These are phyloP conservation scores for Pangasius krempfi DNA, from an alignment of 2,797 vertebrate genomes.

Conservation along the genomic window DNA sequence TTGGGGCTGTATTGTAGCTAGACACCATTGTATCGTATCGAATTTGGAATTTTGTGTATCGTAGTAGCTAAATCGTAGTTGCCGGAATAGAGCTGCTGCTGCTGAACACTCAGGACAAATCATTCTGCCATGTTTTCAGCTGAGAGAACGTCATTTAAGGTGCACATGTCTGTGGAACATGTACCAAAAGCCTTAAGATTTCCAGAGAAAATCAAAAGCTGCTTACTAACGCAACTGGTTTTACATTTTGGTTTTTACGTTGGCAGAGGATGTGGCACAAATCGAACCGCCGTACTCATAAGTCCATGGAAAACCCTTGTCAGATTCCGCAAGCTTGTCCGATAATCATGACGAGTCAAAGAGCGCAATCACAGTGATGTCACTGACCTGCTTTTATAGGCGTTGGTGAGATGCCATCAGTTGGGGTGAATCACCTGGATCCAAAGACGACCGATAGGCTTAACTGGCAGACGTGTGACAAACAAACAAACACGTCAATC, in stretches of 20 bases:
- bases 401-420: not conserved
- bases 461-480: not conserved
- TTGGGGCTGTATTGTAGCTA: not conserved
- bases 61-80: not conserved
- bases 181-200: no score
- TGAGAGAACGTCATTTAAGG: no score
- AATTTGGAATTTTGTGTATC: not conserved
- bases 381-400: slow-evolving; percentile 31
- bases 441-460: not conserved
- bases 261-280: not conserved
- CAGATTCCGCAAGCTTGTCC: not conserved
- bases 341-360: not conserved
- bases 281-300: not conserved
- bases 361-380: slow-evolving; percentile 10
- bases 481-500: not conserved
- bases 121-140: not conserved
- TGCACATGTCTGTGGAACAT: no score
- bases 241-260: not conserved
- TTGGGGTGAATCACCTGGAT: slow-evolving; percentile 21
- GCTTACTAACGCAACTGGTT: not conserved
- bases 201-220: no score
- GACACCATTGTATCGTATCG: not conserved
- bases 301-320: not conserved
- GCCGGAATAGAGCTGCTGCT: not conserved
- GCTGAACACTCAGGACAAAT: not conserved